Base-by-base conservation (phyloP, 2,113 vertebrate genomes). In the Pterocles gutturalis region DNA sequence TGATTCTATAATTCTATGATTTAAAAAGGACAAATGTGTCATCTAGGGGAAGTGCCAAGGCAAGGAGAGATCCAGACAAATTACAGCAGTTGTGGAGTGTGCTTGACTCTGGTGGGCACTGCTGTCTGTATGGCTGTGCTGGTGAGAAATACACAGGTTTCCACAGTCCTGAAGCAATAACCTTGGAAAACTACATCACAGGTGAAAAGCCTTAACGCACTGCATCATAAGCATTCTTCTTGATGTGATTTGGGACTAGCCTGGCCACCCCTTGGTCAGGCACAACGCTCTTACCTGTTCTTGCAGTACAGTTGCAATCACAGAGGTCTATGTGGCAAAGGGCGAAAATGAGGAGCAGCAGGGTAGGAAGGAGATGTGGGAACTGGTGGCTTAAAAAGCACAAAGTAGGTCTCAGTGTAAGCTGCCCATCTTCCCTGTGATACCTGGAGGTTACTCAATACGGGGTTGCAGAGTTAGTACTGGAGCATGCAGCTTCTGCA, bases 61-160 rank as follows among this genome's bases (percentile, higher is more conserved):
- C 34, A 86, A 45, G 57, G 38, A 49, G 66, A 61, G 38, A 38
- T 57, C 18, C 45, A 75, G 34, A 13, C 22, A 10, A 6, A 5
- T 19, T 3, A 20, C 4, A 77, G 20, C 20, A 13, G 1, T 8
- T 0, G 1, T 9, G 24, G 69, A 48, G 51, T 1, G 28, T 9
- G 19, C 34, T 33, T 1, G 0, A 21, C 80, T 77, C 21, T 0
- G 2, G 22, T 34, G 53, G 38, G 69, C 64, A 28, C n/a, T 48
- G 46, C 57, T 82, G 29, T 25, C 51, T 7, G 0, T 5, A 8
- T 3, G 46, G 22, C 31, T 67, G 34, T 38, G 29, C 22, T 72
- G 41, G 13, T n/a, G 28, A 82, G 70, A 14, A 25, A 26, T 5
- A 51, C 22, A 41, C 41, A 69, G 43, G 16, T 41, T 72, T 73